Base-by-base conservation (phyloP, 2,113 vertebrate genomes). In the Pangasianodon hypophthalmus region DNA sequence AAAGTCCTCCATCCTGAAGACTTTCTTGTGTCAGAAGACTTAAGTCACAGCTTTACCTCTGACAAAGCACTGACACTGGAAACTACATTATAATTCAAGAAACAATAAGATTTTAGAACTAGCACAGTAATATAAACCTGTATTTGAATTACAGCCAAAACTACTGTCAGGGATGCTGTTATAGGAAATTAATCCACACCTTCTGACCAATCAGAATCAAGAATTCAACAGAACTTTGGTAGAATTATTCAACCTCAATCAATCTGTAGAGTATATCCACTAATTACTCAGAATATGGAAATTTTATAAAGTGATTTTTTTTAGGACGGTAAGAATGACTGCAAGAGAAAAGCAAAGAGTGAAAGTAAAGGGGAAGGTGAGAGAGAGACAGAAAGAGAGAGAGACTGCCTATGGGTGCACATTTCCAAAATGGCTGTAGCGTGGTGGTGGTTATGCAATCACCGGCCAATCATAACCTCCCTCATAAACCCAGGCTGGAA, bases 401-500 rank as follows among this genome's bases (percentile, higher is more conserved):
- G 41, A 80, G 37, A 62, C 32, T 26, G 79, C 93, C 91, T 91
- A 88, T 89, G 88, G 91, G 56, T 92, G 88, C 90, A 91, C 73
- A 90, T 92, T 92, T 93, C 90, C 91, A 52, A 89, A 93, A 87
- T 82, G 67, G 81, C 86, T 90, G 90, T 46, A 56, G 60, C 29
- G 24, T 85, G 54, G 52, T 86, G 89, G 91, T 87, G 71, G 86
- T 29, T 80, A 88, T 86, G 90, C 84, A 89, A 88, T 81, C 79
- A 91, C 83, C 48, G 90, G 91, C 93, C 91, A 91, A 89, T 94
- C 90, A 92, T 92, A 93, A 93, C 92, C 71, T 84, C 58, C 54
- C 87, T 64, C 93, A 94, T 93, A 94, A 94, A 94, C 91, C 90
- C 91, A 90, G 88, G 90, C 94, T 95, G 94, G 93, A 95, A 94